Base-by-base conservation (phyloP, 1,140 invertebrate genomes). In the Ganaspis sp. region DNA sequence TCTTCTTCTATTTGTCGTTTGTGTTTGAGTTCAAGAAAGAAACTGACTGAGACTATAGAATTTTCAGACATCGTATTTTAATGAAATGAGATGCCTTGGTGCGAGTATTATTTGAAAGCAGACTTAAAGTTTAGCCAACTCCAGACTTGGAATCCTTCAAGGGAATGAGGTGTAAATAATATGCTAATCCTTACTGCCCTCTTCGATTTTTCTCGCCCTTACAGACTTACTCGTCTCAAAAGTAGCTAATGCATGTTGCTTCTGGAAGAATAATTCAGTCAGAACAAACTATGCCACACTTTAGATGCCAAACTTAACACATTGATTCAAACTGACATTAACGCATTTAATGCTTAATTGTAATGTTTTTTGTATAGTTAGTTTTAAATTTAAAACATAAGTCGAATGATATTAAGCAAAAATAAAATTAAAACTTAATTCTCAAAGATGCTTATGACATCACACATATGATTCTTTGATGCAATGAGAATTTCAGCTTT, bases 51-150 rank as follows among this genome's bases (percentile, higher is more conserved):
- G 45, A 49, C 45, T 49, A 49, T 49, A 49, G 45, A 17, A 49
- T 49, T 49, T 49, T 49, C 45, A 49, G 45, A 49, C 45, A 49
- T 49, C 45, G 45, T 49, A 49, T 49, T 49, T 49, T 49, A 49
- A 49, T 49, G 45, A 49, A 49, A 49, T 49, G 45, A 49, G 45
- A 49, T 49, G 45, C 45, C 45, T 49, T 49, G 45, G 45, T 49
- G 45, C 45, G 45, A 49, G 45, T 49, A 49, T 49, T 49, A 49
- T 49, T 49, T 49, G 45, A 49, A 49, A 49, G 45, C 45, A 49
- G 45, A 49, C 45, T 49, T 49, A 49, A 49, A 49, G 45, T 49
- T 49, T 49, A 49, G 45, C 45, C 45, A 49, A 49, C 45, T 49
- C 12, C 45, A 15, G 45, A 49, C 45, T 49, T n/a, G 45, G 45